Evolutionary conservation across 2,113 vertebrate species (phyloP), one percentile per base, ranked within the genome.

Genomic region (Calidris pugnax): DNA sequence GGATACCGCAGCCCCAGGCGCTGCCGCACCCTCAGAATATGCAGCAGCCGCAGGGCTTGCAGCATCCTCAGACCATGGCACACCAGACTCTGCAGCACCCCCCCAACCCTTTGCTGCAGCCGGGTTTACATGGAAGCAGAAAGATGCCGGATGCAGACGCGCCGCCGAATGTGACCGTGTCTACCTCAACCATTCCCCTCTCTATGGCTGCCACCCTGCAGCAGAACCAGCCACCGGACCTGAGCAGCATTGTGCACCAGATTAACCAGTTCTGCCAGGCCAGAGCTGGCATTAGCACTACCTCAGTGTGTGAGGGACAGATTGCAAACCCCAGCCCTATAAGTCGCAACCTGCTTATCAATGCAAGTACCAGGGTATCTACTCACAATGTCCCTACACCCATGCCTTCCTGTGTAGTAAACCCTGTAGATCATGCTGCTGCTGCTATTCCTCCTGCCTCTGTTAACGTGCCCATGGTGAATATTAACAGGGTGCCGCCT

Each of bases 171-270:
- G 99, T 99, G 98, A 99, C 99, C 96, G 99, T 99, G 98, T 99
- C 99, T 99, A 99, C 99, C 99, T 99, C 99, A 99, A 99, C 99
- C 98, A 99, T 99, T 98, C 99, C 99, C 94, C 99, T 99, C 94
- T 99, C 99, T 85, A 99, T 99, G 99, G 99, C 99, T 91, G 98
- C 99, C 72, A 99, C 98, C 87, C 97, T 99, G 98, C 99, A 99
- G 97, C 99, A 99, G 97, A 99, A 98, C 98, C 98, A 97, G 97
- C 99, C 98, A 97, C 98, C 99, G 57, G 99, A 99, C 98, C 98
- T 99, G 98, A 99, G 99, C 98, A 98, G 98, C 98, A 99, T 99
- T 39, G 99, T 99, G 97, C 99, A 99, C 98, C 99, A 99, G 99
- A 99, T 99, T 97, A 99, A 99, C 99, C 99, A 99, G 97, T 99